Percentiles rank a stretch among this genome's conserved stretches.
Evolutionary conservation across 92 coral and sea anemone genomes (phyloP).

Genomic region (Actinernus sp.): DNA sequence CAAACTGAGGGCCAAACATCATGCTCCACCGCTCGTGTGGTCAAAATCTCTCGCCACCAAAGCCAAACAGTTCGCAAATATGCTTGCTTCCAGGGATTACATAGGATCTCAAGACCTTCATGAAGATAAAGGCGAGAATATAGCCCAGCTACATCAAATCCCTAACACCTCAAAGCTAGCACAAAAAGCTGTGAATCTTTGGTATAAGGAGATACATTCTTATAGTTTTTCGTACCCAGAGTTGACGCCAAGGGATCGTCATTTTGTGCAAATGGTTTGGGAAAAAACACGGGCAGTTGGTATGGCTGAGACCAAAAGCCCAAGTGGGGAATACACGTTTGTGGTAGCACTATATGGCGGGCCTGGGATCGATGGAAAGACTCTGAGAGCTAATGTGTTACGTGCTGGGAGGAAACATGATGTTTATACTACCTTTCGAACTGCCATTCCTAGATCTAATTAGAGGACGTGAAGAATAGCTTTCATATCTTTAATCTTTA

Average conservation of each 20-base stretch:
- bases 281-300: constrained; percentile 82
- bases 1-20: constrained; percentile 76
- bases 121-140: constrained; percentile 79
- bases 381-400: constrained; percentile 66
- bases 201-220: constrained; percentile 83
- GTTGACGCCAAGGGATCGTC: constrained; percentile 69
- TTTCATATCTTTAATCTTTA: too few species aligned
- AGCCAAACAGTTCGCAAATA: constrained; percentile 78
- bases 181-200: constrained; percentile 66
- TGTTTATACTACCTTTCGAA: constrained; percentile 74
- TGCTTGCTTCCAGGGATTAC: constrained; percentile 68
- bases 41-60: constrained; percentile 71
- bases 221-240: constrained; percentile 92
- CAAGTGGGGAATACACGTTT: constrained; percentile 74
- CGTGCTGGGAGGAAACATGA: constrained; percentile 65
- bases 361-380: constrained; percentile 45
- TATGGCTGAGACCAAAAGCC: constrained; percentile 79
- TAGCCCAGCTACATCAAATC: constrained; percentile 70
- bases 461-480: too few species aligned
- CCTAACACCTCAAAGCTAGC: constrained; percentile 42
- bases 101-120: constrained; percentile 73
- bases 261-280: constrained; percentile 97
- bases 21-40: constrained; percentile 84
- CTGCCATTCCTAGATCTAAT: background rate
- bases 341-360: constrained; percentile 85